Percentiles rank a stretch among this genome's conserved stretches.
These are phyloP conservation scores for Lochmaea capreae DNA, from an alignment of 2,888 invertebrate genomes.

Conservation along the genomic window DNA sequence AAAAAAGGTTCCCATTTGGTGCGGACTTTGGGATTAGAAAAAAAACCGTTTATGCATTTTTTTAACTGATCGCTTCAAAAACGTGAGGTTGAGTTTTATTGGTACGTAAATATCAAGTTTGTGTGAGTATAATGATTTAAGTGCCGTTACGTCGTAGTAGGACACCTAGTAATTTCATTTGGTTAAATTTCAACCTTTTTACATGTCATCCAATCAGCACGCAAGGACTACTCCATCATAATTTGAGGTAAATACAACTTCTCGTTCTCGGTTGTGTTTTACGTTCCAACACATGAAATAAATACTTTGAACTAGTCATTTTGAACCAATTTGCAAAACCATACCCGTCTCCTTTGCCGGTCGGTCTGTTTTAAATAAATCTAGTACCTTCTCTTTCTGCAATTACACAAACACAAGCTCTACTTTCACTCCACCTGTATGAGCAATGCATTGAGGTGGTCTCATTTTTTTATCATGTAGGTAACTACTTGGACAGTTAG, in stretches of 20 bases:
- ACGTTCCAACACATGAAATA: conserved; percentile 35
- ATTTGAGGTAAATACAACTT: conserved; percentile 37
- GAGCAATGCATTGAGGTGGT: background rate
- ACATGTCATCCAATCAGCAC: conserved; percentile 60
- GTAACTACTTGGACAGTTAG: background rate
- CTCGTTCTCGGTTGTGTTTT: conserved; percentile 19
- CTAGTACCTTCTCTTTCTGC: conserved; percentile 8
- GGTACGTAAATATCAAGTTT: conserved; percentile 15
- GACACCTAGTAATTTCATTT: conserved; percentile 62
- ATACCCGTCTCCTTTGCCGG: conserved; percentile 27
- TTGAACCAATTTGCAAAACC: conserved; percentile 32
- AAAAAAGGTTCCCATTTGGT: no score
- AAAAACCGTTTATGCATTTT: no score
- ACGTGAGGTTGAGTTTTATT: conserved; percentile 13
- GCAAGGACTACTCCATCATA: conserved; percentile 48
- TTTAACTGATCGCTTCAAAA: background rate
- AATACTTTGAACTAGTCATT: conserved; percentile 37
- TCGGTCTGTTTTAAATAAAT: conserved; percentile 6
- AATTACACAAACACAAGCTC: background rate
- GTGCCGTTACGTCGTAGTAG: conserved; percentile 23
- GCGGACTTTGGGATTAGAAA: no score
- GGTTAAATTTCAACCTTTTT: conserved; percentile 61
- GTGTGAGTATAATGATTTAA: conserved; percentile 19
- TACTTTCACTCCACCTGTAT: conserved; percentile 6
- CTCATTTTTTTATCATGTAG: background rate